These are phyloP conservation scores for Drosophila prosaltans DNA, from an alignment of 1,140 invertebrate genomes.

Conservation along the genomic window DNA sequence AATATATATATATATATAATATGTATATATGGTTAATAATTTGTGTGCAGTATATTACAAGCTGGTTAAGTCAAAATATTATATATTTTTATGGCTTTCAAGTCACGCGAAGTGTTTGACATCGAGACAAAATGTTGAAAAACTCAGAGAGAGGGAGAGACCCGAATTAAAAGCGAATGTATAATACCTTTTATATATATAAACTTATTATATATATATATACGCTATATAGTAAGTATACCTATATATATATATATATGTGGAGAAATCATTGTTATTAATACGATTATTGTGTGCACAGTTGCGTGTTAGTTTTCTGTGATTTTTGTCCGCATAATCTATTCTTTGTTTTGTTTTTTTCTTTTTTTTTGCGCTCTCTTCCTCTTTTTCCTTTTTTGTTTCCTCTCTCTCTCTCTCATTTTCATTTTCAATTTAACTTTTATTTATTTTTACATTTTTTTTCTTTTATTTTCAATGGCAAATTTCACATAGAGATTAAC, in stretches of 20 bases:
- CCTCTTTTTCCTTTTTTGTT: not conserved
- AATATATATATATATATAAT: slow-evolving; percentile 3
- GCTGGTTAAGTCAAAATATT: slow-evolving; percentile 51
- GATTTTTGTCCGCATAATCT: slow-evolving; percentile 53
- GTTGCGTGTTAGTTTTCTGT: slow-evolving; percentile 80
- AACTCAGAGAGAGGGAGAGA: slow-evolving; percentile 21
- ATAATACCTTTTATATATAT: slow-evolving; percentile 25
- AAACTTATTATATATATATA: slow-evolving; percentile 15
- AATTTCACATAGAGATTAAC: not conserved
- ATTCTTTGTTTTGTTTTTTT: slow-evolving; percentile 34
- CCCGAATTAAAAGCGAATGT: not conserved
- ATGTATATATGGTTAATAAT: not conserved
- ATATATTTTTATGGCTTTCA: slow-evolving; percentile 46
- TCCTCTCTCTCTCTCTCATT: slow-evolving; percentile 10
- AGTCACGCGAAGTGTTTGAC: slow-evolving; percentile 55
- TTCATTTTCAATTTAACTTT: slow-evolving; percentile 49
- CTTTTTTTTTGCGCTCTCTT: not conserved
- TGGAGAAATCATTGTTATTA: slow-evolving; percentile 72
- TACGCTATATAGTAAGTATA: slow-evolving; percentile 8
- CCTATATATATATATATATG: slow-evolving; percentile 9
- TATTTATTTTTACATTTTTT: not conserved
- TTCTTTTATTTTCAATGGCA: not conserved
- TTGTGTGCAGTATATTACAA: slow-evolving; percentile 36
- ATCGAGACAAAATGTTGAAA: slow-evolving; percentile 18
- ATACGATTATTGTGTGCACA: slow-evolving; percentile 81